Conservation (phyloP, 2,888 invertebrate species). For the Drosophila meridiana region DNA sequence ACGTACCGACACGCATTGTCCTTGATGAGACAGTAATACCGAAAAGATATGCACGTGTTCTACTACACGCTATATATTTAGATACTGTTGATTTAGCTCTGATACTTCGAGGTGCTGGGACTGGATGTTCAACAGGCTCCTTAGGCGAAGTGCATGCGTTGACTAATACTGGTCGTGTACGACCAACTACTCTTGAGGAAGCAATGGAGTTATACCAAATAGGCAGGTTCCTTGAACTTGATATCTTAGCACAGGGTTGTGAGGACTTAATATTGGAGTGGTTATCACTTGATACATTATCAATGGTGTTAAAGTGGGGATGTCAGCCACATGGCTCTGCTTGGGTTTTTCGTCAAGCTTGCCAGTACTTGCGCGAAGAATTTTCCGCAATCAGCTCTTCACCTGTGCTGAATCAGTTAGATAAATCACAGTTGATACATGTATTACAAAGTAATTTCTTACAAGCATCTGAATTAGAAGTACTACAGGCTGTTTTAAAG, state of each 20-base stretch:
- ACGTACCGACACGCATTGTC: conserved; percentile 92
- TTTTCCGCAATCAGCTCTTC: conserved; percentile 92
- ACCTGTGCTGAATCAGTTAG: conserved; percentile 90
- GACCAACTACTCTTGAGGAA: conserved; percentile 93
- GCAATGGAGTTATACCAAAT: conserved; percentile 99
- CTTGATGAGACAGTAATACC: conserved; percentile 98
- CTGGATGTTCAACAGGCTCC: conserved; percentile 88
- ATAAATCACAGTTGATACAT: conserved; percentile 91
- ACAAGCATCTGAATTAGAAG: conserved; percentile 95
- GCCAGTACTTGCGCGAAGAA: conserved; percentile 96
- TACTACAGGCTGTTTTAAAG: conserved; percentile 93
- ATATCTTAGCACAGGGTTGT: conserved; percentile 97
- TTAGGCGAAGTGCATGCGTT: conserved; percentile 90
- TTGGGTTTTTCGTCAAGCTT: conserved; percentile 95
- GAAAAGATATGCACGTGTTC: conserved; percentile 94
- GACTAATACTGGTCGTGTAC: conserved; percentile 89
- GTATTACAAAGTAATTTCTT: conserved; percentile 91
- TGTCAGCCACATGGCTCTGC: conserved; percentile 94
- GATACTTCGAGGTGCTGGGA: conserved; percentile 89
- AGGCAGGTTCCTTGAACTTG: conserved; percentile 96
- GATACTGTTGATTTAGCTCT: conserved; percentile 94
- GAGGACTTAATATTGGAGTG: conserved; percentile 97
- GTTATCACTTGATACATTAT: conserved; percentile 93
- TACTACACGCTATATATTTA: conserved; percentile 95
- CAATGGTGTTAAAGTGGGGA: conserved; percentile 95